Evolutionary conservation across 2,113 vertebrate genomes (phyloP), one percentile per base, ranked within the genome.

Genomic region (Phrynocephalus versicolor): DNA sequence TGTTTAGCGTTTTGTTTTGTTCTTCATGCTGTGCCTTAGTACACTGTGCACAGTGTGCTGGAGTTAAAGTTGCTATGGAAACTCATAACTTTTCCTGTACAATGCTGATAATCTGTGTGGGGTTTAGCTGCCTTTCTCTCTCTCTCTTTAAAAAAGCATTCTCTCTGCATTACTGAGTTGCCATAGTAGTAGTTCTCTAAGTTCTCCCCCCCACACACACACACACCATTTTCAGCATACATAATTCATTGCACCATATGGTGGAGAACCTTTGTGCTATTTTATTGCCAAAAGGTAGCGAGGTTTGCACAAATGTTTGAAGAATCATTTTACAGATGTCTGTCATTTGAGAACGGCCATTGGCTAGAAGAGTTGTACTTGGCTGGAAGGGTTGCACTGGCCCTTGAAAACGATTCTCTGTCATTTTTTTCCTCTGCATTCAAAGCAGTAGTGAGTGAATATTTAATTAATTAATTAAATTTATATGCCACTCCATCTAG

Each of bases 21-120:
- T 82, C 74, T 81, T 88, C 58, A 2, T 0, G 81, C 30, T 90
- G 55, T 83, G 83, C 2, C 72, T 88, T 88, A 83, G 84, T 81
- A 45, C 69, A 84, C 57, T 78, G 41, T 88, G 81, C 69, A 30
- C 60, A 65, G 0, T 76, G 60, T 89, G 79, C 30, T 79, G 82
- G 57, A 37, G 72, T 82, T 88, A 64, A 6, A 19, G 93, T 92
- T 93, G 89, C 94, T 85, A 81, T 91, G 82, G 93, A 84, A 92
- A 94, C 90, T 3, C 90, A n/a, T 79, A 70, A 27, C 33, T 86
- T 92, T 90, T 90, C 39, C 19, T 88, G 89, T 10, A 74, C n/a
- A 62, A 78, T 45, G 13, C 71, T 71, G 23, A 51, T 25, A 89
- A 33, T 74, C 25, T 74, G 27, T 70, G 30, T 14, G 88, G 16